Base-by-base conservation (phyloP, 1,140 invertebrate species). In the Nylanderia fulva region DNA sequence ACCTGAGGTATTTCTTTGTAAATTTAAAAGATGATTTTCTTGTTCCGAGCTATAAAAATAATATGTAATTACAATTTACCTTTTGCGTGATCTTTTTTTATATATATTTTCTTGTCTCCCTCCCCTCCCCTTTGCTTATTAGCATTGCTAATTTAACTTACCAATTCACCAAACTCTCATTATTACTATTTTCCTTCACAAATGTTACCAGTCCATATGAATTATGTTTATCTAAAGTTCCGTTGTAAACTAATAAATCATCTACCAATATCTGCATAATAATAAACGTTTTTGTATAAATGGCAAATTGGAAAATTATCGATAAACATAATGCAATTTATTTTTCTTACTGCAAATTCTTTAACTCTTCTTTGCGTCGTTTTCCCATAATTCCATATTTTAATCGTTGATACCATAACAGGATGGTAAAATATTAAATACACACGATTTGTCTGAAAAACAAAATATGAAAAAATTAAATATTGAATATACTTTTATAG, bases 311-410 rank as follows among this genome's bases (percentile, higher is more conserved):
- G 5, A 29, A 27, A 82, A 77, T 66, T 56, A 1, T 48, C 18
- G 13, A n/a, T 42, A 3, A 21, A 18, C n/a, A 48, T 54, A 21
- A 39, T 66, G 21, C 0, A 76, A 84, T 60, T 52, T 61, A 42
- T 63, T 77, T 85, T 52, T 92, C 94, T 95, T 93, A 98, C 97
- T 66, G 96, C 97, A 94, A 98, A 97, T 94, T 98, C 97, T 93
- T 97, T 97, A 7, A 98, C 96, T 52, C 97, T 97, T 92, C 98
- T 95, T 24, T 91, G 94, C 3, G 97, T 96, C 52, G 97, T 98
- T 94, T 98, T 98, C 24, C 96, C 96, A 93, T 98, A 98, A 95
- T 98, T 98, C 97, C 97, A 98, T 85, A 98, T 95, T 91, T 97
- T 97, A 52, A 98, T 96, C 92, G 96, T 96, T 7, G 97, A 97